Evolutionary conservation across 2,888 invertebrate species (phyloP), one percentile per base, ranked within the genome.

Genomic region (Callyntrura sp.): DNA sequence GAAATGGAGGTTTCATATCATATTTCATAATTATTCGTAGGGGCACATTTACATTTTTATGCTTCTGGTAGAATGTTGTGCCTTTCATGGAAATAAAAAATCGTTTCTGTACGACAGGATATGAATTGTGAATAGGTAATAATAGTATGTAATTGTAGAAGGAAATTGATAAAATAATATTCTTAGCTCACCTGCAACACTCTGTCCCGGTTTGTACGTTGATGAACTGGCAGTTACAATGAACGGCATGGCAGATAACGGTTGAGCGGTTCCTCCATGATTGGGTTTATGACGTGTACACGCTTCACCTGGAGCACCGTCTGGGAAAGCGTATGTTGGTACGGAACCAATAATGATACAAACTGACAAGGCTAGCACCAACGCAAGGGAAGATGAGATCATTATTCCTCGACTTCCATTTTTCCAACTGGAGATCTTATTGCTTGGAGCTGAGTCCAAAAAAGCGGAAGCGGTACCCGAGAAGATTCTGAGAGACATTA

Each of bases 241-340:
- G 76, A 92, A 93, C 5, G 93, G 93, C 28, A 93, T 85, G 3
- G 91, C 90, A 65, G 79, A 85, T 83, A 92, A 73, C 23, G 93
- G 92, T 83, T 93, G 93, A 79, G 92, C 90, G 45, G 51, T 91
- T 23, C 92, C 92, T 17, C 93, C 93, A 86, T 93, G 93, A 88
- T 92, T 92, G 14, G 93, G 93, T 43, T 92, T 92, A 85, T 93
- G 93, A 55, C 88, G 88, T 9, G 89, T 89, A 78, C 93, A 93
- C 23, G 92, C 81, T 43, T 91, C 90, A 17, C 91, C 92, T 11
- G 93, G 93, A 76, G 93, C 93, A 9, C 93, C 93, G 65, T 93
- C 93, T 11, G 93, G 93, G 48, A 91, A 93, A 70, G 85, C 85
- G 51, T 81, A 88, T 28, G 81, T 43, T 57, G 88, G 83, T 11